Conservation (phyloP, 2,888 invertebrate genomes). For the Heliconius erato region DNA sequence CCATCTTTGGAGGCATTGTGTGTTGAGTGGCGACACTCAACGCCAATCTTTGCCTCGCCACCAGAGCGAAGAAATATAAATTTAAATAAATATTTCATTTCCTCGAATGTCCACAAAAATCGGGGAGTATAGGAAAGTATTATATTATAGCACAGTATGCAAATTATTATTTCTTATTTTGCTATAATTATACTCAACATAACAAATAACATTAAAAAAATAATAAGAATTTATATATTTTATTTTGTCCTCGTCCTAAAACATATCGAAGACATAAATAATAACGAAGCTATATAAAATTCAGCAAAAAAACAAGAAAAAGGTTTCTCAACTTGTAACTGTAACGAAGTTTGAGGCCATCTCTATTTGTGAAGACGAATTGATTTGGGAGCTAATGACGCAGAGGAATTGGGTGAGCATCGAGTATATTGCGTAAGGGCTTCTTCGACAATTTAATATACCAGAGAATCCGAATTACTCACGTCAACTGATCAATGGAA, state of each 20-base stretch:
- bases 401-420: constrained; percentile 44
- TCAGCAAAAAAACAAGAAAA: background rate
- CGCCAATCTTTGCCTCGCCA: no score
- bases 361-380: constrained; percentile 45
- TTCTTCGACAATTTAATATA: constrained; percentile 41
- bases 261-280: background rate
- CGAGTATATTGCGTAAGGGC: constrained; percentile 41
- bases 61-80: no score
- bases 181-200: background rate
- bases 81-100: no score
- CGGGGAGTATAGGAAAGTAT: background rate
- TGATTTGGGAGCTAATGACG: constrained; percentile 47
- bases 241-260: background rate
- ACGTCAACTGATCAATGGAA: constrained; percentile 19
- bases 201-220: background rate
- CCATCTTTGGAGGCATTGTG: no score
- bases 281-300: constrained; percentile 1
- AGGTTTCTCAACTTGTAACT: constrained; percentile 20
- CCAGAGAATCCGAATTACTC: constrained; percentile 9
- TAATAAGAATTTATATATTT: background rate
- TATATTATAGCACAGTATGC: no score
- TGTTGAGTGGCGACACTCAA: no score
- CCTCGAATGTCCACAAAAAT: no score
- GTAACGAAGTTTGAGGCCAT: constrained; percentile 40
- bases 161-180: background rate